Evolutionary conservation across 2,888 invertebrate species (phyloP).

Genomic region (Dicyrtomina minuta): DNA sequence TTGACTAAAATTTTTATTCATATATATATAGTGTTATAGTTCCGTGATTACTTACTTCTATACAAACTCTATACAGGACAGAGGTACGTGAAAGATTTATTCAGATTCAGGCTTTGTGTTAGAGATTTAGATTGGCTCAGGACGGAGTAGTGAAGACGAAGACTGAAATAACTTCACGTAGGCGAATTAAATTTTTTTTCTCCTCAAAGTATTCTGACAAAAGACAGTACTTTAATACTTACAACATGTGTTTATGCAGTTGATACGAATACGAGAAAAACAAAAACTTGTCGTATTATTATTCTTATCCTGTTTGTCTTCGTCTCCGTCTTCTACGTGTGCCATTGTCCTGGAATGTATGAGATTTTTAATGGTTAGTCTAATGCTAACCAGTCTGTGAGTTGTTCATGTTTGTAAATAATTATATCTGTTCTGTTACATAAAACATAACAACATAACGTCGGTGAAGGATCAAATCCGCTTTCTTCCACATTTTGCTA

Average conservation of each 20-base stretch:
- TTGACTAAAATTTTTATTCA: conserved; percentile 1
- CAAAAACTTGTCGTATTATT: conserved; percentile 19
- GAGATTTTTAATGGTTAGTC: conserved; percentile 14
- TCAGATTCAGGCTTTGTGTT: neutral
- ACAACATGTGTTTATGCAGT: conserved; percentile 22
- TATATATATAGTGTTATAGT: too few species aligned
- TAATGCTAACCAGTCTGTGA: conserved; percentile 10
- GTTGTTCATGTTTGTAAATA: too few species aligned
- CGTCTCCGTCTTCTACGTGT: conserved; percentile 14
- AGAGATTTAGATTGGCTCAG: conserved; percentile 14
- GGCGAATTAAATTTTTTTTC: conserved; percentile 33
- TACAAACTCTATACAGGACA: too few species aligned
- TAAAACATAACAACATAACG: too few species aligned
- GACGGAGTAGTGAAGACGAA: too few species aligned
- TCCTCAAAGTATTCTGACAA: conserved; percentile 5
- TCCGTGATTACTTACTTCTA: too few species aligned
- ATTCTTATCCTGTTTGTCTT: neutral
- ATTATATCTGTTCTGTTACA: too few species aligned
- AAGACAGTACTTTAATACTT: conserved; percentile 17
- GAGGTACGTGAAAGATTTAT: neutral
- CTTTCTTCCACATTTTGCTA: too few species aligned
- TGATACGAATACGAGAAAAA: conserved; percentile 16
- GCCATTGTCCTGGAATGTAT: conserved; percentile 26
- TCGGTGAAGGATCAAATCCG: too few species aligned
- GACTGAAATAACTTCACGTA: conserved; percentile 32